phyloP scores from a whole-genome alignment of 2,888 invertebrate species.

The Augochlorella aurata region DNA sequence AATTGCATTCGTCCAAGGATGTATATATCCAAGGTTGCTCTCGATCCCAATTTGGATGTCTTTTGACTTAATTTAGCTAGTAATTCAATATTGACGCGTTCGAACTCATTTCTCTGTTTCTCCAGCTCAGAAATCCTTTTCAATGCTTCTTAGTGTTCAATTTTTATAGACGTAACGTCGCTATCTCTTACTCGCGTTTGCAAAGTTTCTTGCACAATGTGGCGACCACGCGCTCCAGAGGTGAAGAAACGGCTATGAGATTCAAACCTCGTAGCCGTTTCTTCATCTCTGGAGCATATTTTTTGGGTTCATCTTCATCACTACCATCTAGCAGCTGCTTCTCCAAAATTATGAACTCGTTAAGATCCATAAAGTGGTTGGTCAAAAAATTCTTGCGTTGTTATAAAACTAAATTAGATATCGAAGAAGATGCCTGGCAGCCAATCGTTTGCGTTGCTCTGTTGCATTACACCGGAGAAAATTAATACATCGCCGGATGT shows the following conservation, averaged over 20 bases:
- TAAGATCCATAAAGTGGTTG: slow-evolving; percentile 83
- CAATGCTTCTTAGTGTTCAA: not conserved
- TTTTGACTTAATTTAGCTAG: not conserved
- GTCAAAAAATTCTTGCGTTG: slow-evolving; percentile 83
- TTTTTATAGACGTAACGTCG: too few relatives aligned
- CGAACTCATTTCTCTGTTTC: not conserved
- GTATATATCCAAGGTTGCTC: too few relatives aligned
- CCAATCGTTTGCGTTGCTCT: slow-evolving; percentile 35
- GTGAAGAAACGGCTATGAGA: slow-evolving; percentile 1
- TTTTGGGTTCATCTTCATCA: not conserved
- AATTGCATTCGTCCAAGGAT: too few relatives aligned
- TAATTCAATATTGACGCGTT: not conserved
- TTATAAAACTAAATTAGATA: slow-evolving; percentile 73
- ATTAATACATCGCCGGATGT: not conserved
- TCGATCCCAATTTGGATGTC: not conserved
- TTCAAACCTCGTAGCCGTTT: slow-evolving; percentile 13
- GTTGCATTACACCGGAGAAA: too few relatives aligned
- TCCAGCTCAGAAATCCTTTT: slow-evolving; percentile 34
- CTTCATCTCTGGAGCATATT: slow-evolving; percentile 8
- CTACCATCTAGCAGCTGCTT: slow-evolving; percentile 80
- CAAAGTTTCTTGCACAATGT: slow-evolving; percentile 21
- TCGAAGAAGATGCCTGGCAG: slow-evolving; percentile 68
- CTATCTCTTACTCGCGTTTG: slow-evolving; percentile 17
- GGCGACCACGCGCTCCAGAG: slow-evolving; percentile 16
- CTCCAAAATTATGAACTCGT: slow-evolving; percentile 85